phyloP scores from a whole-genome alignment of 92 coral and sea anemone genomes.

The Scolanthus callimorphus region DNA sequence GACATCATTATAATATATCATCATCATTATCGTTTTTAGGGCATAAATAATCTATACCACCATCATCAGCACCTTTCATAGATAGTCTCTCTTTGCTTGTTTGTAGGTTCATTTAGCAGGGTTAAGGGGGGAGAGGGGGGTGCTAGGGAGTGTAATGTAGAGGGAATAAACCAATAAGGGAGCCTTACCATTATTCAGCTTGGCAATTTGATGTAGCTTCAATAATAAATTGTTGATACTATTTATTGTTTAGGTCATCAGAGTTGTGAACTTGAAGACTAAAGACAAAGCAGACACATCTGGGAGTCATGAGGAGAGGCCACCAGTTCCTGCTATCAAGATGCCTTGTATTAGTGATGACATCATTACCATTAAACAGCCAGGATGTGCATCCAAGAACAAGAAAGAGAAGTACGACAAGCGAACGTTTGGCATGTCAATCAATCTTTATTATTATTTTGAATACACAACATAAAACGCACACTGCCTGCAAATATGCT shows the following conservation, averaged over 20 bases:
- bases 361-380: slow-evolving; percentile 10
- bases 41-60: too few species aligned
- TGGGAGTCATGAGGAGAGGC: slow-evolving; percentile 42
- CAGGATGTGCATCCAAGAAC: slow-evolving; percentile 36
- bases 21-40: too few species aligned
- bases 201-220: background rate
- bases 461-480: too few species aligned
- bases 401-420: slow-evolving; percentile 19
- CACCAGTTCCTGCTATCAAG: slow-evolving; percentile 3
- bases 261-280: slow-evolving; percentile 73
- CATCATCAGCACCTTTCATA: too few species aligned
- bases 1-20: too few species aligned
- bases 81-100: background rate
- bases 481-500: too few species aligned
- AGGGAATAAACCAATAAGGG: too few species aligned
- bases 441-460: too few species aligned
- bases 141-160: too few species aligned
- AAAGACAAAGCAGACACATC: slow-evolving; percentile 46
- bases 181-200: background rate
- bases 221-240: background rate
- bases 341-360: slow-evolving; percentile 45
- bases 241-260: slow-evolving; percentile 39
- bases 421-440: too few species aligned
- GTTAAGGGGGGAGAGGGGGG: too few species aligned
- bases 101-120: background rate